Base-by-base conservation (phyloP, 1,140 invertebrate species). In the Sminthurinus signatus region DNA sequence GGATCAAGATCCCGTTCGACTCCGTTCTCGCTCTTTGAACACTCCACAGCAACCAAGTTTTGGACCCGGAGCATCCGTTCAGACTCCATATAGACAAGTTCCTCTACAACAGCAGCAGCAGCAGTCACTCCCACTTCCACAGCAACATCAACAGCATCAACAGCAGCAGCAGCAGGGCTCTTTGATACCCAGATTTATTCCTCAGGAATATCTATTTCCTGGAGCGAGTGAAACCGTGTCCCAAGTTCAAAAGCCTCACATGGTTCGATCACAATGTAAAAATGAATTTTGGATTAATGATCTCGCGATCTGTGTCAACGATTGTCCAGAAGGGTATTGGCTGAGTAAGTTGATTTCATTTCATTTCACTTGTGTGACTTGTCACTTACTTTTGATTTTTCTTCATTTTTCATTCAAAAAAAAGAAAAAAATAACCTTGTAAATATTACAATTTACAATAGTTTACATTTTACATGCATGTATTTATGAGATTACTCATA, bases 291-390 rank as follows among this genome's bases (percentile, higher is more conserved):
- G 67, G 67, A 59, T 72, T 23, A 51, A 60, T 14, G 70, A 72
- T 48, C 32, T 72, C 5, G 19, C 46, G 1, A 69, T 69, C 51
- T 72, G 70, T 60, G 70, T 91, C 43, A 87, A 90, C 73, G 84
- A 88, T 71, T 92, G 89, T 73, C 88, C 88, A 0, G 88, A 91
- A 72, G 88, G 88, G 42, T 92, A 91, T 72, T 91, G 83, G n/a
- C n/a, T n/a, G n/a, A n/a, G n/a, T n/a, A n/a, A n/a, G n/a, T n/a
- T n/a, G n/a, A n/a, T n/a, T n/a, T n/a, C n/a, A n/a, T n/a, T n/a
- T n/a, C n/a, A n/a, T n/a, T n/a, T n/a, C n/a, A n/a, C n/a, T n/a
- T n/a, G n/a, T n/a, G n/a, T n/a, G n/a, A n/a, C n/a, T n/a, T n/a
- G n/a, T n/a, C n/a, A n/a, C n/a, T n/a, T n/a, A n/a, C n/a, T n/a